Conservation (phyloP, 2,888 invertebrate genomes). For the Caenorhabditis sp. region DNA sequence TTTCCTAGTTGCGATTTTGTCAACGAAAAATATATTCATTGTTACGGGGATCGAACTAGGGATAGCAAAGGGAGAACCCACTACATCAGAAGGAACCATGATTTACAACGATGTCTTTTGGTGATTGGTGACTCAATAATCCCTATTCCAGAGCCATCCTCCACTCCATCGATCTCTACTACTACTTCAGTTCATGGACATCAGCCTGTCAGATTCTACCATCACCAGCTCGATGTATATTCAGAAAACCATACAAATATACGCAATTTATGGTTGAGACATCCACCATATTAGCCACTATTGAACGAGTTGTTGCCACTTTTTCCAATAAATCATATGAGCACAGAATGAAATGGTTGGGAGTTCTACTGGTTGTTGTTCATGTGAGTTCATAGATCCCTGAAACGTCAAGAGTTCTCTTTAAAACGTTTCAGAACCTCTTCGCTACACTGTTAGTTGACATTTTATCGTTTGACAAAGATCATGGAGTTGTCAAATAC, state of each 20-base stretch:
- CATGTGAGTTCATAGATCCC: too few relatives aligned
- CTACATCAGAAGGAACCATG: too few relatives aligned
- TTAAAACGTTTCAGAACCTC: not conserved
- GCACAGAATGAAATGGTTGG: slow-evolving; percentile 15
- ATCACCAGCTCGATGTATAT: slow-evolving; percentile 11
- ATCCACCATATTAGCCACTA: slow-evolving; percentile 13
- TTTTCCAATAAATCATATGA: slow-evolving; percentile 16
- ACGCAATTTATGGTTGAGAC: slow-evolving; percentile 15
- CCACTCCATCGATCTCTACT: slow-evolving; percentile 20
- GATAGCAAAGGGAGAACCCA: too few relatives aligned
- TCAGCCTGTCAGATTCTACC: slow-evolving; percentile 29
- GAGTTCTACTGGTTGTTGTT: not conserved
- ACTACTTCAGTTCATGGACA: slow-evolving; percentile 16
- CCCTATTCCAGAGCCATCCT: slow-evolving; percentile 11
- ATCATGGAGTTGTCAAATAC: not conserved
- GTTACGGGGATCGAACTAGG: too few relatives aligned
- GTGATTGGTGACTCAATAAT: too few relatives aligned
- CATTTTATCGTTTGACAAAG: not conserved
- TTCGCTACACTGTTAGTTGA: not conserved
- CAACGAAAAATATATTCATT: too few relatives aligned
- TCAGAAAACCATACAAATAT: slow-evolving; percentile 13
- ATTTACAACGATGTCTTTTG: too few relatives aligned
- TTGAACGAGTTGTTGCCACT: slow-evolving; percentile 27
- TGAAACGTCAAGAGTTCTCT: too few relatives aligned
- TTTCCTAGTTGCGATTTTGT: too few relatives aligned